Conservation (phyloP, 2,113 vertebrate species). For the Gymnarchus niloticus region DNA sequence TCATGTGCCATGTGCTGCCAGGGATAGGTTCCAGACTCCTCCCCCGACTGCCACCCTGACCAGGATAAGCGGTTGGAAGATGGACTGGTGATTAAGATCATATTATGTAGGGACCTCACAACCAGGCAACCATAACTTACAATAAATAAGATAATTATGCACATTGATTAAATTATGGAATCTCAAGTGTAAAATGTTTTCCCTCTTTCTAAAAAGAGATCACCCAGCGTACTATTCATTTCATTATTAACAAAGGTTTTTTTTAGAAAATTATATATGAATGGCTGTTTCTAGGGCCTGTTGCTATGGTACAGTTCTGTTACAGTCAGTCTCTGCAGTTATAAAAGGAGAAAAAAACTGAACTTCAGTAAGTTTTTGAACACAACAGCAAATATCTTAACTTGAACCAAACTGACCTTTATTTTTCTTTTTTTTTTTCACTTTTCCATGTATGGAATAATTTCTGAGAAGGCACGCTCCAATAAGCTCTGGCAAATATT, state of each 20-base stretch:
- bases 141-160: neutral
- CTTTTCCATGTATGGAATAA: neutral
- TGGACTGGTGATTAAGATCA: conserved; percentile 2
- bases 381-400: conserved; percentile 11
- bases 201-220: neutral
- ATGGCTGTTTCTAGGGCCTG: conserved; percentile 23
- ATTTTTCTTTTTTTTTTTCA: neutral
- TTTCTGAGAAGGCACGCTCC: neutral
- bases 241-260: neutral
- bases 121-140: neutral
- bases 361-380: conserved; percentile 1
- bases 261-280: conserved; percentile 7
- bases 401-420: neutral
- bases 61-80: neutral
- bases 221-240: neutral
- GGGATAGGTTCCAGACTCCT: neutral
- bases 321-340: conserved; percentile 12
- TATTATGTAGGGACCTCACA: neutral
- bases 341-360: neutral
- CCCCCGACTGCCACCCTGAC: neutral
- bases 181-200: conserved; percentile 11
- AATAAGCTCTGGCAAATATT: conserved; percentile 22
- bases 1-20: neutral
- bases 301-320: conserved; percentile 15
- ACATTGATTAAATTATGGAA: neutral